Base-by-base conservation (phyloP, 2,888 invertebrate species). In the Tipula unca region DNA sequence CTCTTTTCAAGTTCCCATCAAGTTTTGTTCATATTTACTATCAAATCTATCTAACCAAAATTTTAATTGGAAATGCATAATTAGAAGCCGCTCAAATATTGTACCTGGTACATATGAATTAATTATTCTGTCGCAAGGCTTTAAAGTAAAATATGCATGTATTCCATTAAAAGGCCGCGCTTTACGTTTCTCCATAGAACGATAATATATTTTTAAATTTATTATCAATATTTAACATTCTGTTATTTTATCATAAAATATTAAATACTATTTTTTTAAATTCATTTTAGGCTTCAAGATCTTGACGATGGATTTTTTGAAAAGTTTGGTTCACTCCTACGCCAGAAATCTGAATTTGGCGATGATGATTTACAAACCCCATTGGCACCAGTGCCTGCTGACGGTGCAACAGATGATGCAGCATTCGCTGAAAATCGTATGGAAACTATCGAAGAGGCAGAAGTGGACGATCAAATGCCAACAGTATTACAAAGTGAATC, bases 291-390 rank as follows among this genome's bases (percentile, higher is more conserved):
- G 91, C 93, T 96, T 87, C 96, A 96, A 91, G 95, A 96, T 91
- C 93, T 95, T 20, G 96, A 96, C 90, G 95, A 95, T 88, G 95
- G 96, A 85, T 96, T 96, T 90, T 96, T 96, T 89, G 96, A 96
- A 90, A 95, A 95, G 89, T 95, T 96, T 88, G 96, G 96, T 0
- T 94, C 95, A 0, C 91, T 96, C 85, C 90, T 96, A 86, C 93
- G 93, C 85, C 94, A 94, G 89, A 92, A 91, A 87, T 94, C 93
- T 0, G 93, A 93, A 29, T 89, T 92, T 85, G 92, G 92, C 87
- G 93, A 94, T 87, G 89, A 90, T 36, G 87, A 88, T 29, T 87
- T 89, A 25, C 90, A 92, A 1, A 92, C 93, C 10, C 92, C 93
- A 0, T 88, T 93, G 86, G 93, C 93, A 10, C 92, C 93, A 6